A percentile compares a stretch with the other conserved stretches of the same genome.
Conservation (phyloP, 2,113 vertebrate species). For the Sander lucioperca region DNA sequence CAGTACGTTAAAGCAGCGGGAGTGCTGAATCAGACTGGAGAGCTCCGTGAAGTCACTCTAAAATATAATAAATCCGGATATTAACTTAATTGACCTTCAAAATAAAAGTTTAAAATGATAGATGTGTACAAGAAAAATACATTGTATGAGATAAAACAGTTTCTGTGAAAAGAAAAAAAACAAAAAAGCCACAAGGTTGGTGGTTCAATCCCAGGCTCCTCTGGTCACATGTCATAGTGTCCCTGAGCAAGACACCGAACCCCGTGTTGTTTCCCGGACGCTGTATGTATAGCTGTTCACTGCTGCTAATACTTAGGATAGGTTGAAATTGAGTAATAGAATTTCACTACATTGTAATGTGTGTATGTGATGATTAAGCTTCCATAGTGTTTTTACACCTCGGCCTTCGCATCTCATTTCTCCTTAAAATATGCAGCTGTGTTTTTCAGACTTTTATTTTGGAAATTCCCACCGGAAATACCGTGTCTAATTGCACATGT, state of each 20-base stretch:
- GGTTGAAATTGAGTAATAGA: no score
- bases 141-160: neutral
- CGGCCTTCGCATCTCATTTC: no score
- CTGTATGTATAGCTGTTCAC: no score
- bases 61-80: neutral
- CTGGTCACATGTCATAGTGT: no score
- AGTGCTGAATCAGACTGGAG: neutral
- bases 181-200: neutral
- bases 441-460: slow-evolving; percentile 30
- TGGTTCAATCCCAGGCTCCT: no score
- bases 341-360: no score
- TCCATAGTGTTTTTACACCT: no score
- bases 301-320: no score
- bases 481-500: accelerated
- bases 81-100: neutral
- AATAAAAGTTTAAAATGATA: neutral
- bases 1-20: slow-evolving; percentile 17
- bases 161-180: neutral
- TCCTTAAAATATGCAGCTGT: no score
- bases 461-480: neutral
- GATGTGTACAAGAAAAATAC: neutral
- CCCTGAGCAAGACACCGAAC: no score
- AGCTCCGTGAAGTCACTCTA: neutral
- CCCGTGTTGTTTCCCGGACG: no score
- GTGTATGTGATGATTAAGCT: no score